phyloP scores from a whole-genome alignment of 2,888 invertebrate species.

The Pristionchus japonicus region DNA sequence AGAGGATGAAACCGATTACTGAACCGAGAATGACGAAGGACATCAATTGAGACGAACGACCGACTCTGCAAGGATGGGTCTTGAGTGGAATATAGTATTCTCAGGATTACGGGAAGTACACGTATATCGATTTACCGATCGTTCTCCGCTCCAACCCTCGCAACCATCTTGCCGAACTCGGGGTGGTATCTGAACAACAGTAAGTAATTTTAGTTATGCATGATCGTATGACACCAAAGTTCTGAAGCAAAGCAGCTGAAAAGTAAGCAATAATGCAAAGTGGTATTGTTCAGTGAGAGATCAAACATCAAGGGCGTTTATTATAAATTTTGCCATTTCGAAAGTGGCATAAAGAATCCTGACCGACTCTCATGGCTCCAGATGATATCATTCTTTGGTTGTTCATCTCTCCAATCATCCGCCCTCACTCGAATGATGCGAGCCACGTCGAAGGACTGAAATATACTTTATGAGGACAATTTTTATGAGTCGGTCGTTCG shows the following conservation, averaged over 20 bases:
- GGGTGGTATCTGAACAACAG: constrained; percentile 40
- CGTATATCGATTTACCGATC: constrained; percentile 27
- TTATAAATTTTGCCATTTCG: background rate
- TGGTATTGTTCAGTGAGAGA: too few relatives aligned
- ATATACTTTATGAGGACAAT: too few relatives aligned
- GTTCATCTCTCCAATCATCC: constrained; percentile 62
- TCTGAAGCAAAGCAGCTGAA: background rate
- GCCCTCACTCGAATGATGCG: constrained; percentile 54
- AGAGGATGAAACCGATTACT: constrained; percentile 65
- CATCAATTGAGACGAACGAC: constrained; percentile 61
- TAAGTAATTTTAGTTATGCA: too few relatives aligned
- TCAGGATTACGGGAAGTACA: background rate
- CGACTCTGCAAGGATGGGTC: constrained; percentile 52
- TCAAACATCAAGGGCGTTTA: too few relatives aligned
- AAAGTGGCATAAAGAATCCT: background rate
- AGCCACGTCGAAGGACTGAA: constrained; percentile 52
- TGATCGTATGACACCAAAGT: too few relatives aligned
- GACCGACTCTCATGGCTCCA: constrained; percentile 48
- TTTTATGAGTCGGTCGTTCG: background rate
- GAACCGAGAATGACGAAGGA: constrained; percentile 64
- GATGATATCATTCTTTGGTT: constrained; percentile 45
- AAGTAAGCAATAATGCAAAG: background rate
- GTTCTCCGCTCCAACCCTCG: constrained; percentile 30
- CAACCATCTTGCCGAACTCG: constrained; percentile 43
- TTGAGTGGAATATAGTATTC: too few relatives aligned